Conservation (phyloP, 1,140 invertebrate genomes). For the Pinna nobilis region DNA sequence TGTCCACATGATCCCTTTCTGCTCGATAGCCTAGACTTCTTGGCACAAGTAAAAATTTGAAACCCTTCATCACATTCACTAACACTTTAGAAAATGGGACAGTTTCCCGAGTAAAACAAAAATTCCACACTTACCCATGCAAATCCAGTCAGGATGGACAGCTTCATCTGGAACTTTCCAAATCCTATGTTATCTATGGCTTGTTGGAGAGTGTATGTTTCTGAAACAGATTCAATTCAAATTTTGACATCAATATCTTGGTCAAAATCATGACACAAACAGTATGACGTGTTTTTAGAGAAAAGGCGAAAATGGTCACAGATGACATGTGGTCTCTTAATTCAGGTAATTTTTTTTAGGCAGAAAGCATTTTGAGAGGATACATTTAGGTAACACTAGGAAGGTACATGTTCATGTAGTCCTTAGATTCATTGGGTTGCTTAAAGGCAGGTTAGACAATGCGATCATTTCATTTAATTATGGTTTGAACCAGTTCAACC, state of each 20-base stretch:
- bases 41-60: background rate
- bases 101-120: background rate
- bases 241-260: background rate
- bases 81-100: background rate
- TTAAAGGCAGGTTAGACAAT: too few species aligned
- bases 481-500: too few species aligned
- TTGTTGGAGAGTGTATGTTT: slow-evolving; percentile 95
- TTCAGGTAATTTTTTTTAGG: too few species aligned
- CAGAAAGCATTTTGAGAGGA: too few species aligned
- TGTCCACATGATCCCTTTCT: too few species aligned
- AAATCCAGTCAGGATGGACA: slow-evolving; percentile 76
- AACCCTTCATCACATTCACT: background rate
- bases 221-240: slow-evolving; percentile 69
- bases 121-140: slow-evolving; percentile 75
- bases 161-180: slow-evolving; percentile 95
- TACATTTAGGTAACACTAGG: background rate
- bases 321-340: background rate
- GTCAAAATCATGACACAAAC: background rate
- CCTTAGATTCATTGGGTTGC: too few species aligned
- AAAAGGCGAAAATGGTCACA: too few species aligned
- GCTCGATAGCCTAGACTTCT: too few species aligned
- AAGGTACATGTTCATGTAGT: too few species aligned
- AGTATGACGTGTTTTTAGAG: background rate
- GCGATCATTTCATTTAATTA: too few species aligned
- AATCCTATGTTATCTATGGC: slow-evolving; percentile 97